Conservation (phyloP, 2,113 vertebrate genomes). For the Odontesthes bonariensis region DNA sequence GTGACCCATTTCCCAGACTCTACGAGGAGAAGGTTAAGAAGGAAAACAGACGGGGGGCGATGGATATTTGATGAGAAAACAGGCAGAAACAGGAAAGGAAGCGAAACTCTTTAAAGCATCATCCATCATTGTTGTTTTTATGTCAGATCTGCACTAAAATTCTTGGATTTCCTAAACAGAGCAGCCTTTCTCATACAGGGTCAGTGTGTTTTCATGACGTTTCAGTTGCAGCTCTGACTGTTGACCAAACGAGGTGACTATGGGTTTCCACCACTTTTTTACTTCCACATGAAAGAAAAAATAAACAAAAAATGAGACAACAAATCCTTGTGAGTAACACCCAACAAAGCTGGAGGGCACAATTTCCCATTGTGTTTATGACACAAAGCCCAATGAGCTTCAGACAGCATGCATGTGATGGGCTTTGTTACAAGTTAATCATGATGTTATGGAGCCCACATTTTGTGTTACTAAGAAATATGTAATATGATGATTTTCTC, state of each 20-base stretch:
- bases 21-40: not conserved
- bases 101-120: not conserved
- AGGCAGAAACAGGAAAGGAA: slow-evolving; percentile 5
- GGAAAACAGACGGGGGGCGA: slow-evolving; percentile 50
- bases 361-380: slow-evolving; percentile 8
- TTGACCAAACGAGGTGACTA: too few relatives aligned
- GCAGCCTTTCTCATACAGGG: slow-evolving; percentile 9
- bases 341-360: not conserved
- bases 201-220: not conserved
- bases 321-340: not conserved
- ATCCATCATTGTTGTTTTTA: slow-evolving; percentile 5
- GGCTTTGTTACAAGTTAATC: slow-evolving; percentile 27
- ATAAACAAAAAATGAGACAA: too few relatives aligned
- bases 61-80: slow-evolving; percentile 67
- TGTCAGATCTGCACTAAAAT: slow-evolving; percentile 6
- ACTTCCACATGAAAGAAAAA: too few relatives aligned
- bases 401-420: not conserved
- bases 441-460: slow-evolving; percentile 19
- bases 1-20: slow-evolving; percentile 63
- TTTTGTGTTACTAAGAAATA: slow-evolving; percentile 5
- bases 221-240: too few relatives aligned
- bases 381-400: slow-evolving; percentile 9
- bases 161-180: slow-evolving; percentile 13
- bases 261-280: too few relatives aligned
- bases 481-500: not conserved